phyloP scores from a whole-genome alignment of 2,797 vertebrate genomes.

The Helicolenus hilgendorfi region DNA sequence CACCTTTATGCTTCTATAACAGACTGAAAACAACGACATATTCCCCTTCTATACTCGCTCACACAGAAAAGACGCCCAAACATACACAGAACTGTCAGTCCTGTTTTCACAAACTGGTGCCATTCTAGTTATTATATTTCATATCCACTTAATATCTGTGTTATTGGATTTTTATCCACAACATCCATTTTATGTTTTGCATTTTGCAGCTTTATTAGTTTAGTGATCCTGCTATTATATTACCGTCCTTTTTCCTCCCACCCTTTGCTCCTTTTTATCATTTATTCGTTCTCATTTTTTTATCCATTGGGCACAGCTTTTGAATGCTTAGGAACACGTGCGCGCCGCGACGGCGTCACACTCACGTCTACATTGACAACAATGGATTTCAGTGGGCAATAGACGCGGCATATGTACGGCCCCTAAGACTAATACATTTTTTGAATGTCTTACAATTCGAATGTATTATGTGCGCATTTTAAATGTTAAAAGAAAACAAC shows the following conservation, averaged over 20 bases:
- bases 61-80: background rate
- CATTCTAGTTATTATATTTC: constrained; percentile 11
- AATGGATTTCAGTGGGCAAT: too few relatives aligned
- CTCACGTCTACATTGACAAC: too few relatives aligned
- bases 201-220: constrained; percentile 3
- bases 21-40: background rate
- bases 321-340: too few relatives aligned
- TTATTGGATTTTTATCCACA: constrained; percentile 22
- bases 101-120: background rate
- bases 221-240: constrained; percentile 4
- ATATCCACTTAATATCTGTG: constrained; percentile 1
- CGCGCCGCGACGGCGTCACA: too few relatives aligned
- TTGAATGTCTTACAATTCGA: background rate
- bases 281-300: background rate
- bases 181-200: background rate
- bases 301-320: background rate
- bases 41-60: background rate
- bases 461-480: background rate
- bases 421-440: background rate
- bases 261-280: background rate
- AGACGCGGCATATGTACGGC: too few relatives aligned
- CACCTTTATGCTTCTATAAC: background rate
- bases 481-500: background rate
- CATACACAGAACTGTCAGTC: background rate
- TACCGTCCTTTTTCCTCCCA: background rate